Conservation (phyloP, 1,140 invertebrate species). For the Brachionus sp. region DNA sequence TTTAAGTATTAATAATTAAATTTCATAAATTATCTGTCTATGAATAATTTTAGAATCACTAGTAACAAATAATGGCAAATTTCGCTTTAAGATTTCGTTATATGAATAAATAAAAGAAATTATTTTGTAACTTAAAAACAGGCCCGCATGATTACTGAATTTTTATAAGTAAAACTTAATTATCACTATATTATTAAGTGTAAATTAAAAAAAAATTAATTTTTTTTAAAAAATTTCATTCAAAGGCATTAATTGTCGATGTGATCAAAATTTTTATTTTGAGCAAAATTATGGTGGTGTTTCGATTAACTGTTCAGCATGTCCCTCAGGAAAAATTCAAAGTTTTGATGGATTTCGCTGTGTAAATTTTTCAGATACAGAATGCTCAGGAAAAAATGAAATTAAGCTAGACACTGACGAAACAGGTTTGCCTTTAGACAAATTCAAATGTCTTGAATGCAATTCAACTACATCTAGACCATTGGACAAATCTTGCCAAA, state of each 20-base stretch:
- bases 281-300: not conserved
- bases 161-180: too few species aligned
- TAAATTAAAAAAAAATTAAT: too few species aligned
- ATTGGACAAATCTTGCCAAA: not conserved
- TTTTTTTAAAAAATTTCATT: not conserved
- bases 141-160: not conserved
- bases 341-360: conserved; percentile 22
- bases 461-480: not conserved
- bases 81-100: too few species aligned
- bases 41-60: too few species aligned
- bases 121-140: too few species aligned
- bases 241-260: conserved; percentile 23
- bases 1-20: too few species aligned
- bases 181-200: too few species aligned
- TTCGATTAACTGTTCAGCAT: not conserved
- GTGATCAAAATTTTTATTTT: conserved; percentile 32
- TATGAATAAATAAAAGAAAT: too few species aligned
- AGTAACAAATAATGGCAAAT: too few species aligned
- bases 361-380: not conserved
- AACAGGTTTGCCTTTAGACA: not conserved
- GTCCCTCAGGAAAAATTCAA: not conserved
- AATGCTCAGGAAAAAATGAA: not conserved
- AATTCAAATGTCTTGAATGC: not conserved
- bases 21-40: too few species aligned
- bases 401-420: not conserved